Evolutionary conservation across 2,797 vertebrate species (phyloP).

Genomic region (Microctenopoma lineatum): DNA sequence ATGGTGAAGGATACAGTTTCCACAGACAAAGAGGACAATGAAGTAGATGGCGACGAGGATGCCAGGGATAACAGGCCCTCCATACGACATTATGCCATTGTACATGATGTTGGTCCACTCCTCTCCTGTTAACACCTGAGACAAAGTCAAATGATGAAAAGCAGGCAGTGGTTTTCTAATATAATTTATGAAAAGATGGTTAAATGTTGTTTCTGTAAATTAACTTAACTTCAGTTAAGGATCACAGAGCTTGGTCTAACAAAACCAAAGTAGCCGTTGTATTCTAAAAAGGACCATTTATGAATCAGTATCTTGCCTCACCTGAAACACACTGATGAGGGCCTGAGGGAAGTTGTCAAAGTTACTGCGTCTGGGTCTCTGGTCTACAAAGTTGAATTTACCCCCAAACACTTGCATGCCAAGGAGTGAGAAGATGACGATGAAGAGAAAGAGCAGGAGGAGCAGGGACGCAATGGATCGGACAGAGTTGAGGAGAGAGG

Average conservation of each 20-base stretch:
- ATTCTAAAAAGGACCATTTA: not conserved
- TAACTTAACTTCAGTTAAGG: not conserved
- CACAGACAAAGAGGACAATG: slow-evolving; percentile 93
- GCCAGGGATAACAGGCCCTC: slow-evolving; percentile 92
- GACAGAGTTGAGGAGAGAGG: slow-evolving; percentile 95
- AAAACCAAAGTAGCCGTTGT: not conserved
- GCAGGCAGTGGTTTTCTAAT: not conserved
- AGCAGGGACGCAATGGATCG: slow-evolving; percentile 96
- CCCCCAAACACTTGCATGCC: slow-evolving; percentile 99
- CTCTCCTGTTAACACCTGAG: slow-evolving; percentile 94
- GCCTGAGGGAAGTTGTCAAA: slow-evolving; percentile 98
- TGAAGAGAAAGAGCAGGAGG: slow-evolving; percentile 97
- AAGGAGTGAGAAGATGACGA: slow-evolving; percentile 94
- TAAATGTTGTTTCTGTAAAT: not conserved
- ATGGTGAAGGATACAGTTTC: slow-evolving; percentile 96
- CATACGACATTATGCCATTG: slow-evolving; percentile 94
- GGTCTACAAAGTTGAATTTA: slow-evolving; percentile 92
- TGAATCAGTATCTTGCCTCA: slow-evolving; percentile 43
- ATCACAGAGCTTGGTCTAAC: slow-evolving; percentile 3
- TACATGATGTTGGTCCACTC: slow-evolving; percentile 97
- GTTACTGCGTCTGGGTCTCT: slow-evolving; percentile 89
- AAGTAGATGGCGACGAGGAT: slow-evolving; percentile 96
- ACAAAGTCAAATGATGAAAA: slow-evolving; percentile 14
- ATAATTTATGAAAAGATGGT: not conserved
- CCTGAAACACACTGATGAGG: slow-evolving; percentile 98